Base-by-base conservation (phyloP, 2,797 vertebrate species). In the Xerus rutilus region DNA sequence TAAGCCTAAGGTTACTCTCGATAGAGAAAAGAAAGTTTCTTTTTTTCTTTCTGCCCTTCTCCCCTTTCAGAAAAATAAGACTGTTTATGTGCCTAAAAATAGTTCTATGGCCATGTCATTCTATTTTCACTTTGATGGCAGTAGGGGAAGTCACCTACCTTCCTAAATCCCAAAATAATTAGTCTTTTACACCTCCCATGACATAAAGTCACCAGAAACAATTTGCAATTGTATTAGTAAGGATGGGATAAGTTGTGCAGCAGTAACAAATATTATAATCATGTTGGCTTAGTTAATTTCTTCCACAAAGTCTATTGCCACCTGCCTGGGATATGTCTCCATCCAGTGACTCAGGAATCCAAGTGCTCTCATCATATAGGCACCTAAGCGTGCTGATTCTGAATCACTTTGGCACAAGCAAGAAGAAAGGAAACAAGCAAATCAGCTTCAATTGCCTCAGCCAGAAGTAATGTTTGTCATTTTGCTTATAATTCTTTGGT, bases 1-100 rank as follows among this genome's bases (percentile, higher is more conserved):
- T 95, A 32, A 39, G 14, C 12, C 39, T 87, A 54, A 97, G 9
- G 4, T 93, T 92, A 94, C 89, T 69, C 6, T 97, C 47, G 88
- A 3, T 93, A 92, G 87, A 49, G 23, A 74, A 92, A 76, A 59
- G 74, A 35, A 57, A 45, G 81, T 74, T 76, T 0, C 89, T 94
- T 15, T 93, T 30, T 85, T 95, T 93, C 85, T 7, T 78, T 70
- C 84, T 20, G 0, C 64, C 54, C 13, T 47, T 32, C 13, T 52
- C 5, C 9, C 65, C 43, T 95, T 77, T 95, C 35, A n/a, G 95
- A 93, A 25, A 86, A 94, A 72, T 20, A 78, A 89, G 3, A 96
- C 23, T 43, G 54, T 32, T 54, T 90, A 86, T 96, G 74, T 91
- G 43, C 81, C 81, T 93, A 3, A 88, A 96, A 91, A 77, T 1